Percentiles rank a stretch among this genome's conserved stretches.
Evolutionary conservation across 2,797 vertebrate species (phyloP).

Genomic region (Microchirus variegatus): DNA sequence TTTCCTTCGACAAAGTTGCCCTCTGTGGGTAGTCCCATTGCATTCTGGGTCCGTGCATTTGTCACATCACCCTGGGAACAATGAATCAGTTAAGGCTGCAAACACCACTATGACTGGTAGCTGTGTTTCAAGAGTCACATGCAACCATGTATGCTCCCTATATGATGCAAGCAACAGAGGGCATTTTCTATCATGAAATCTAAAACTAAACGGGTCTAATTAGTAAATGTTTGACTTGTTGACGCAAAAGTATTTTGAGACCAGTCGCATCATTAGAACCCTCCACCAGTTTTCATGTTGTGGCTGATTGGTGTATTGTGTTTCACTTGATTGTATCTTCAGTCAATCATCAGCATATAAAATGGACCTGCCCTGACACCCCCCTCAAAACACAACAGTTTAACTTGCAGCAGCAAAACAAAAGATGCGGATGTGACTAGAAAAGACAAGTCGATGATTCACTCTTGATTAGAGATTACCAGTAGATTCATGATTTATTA

Average conservation of each 20-base stretch:
- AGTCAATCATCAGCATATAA: too few relatives aligned
- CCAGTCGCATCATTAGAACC: too few relatives aligned
- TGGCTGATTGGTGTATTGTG: too few relatives aligned
- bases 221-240: too few relatives aligned
- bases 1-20: not conserved
- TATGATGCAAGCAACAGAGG: conserved; percentile 15
- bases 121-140: not conserved
- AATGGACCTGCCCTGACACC: too few relatives aligned
- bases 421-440: not conserved
- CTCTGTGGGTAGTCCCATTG: conserved; percentile 5
- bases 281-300: not conserved
- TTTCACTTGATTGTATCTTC: too few relatives aligned
- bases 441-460: conserved; percentile 6
- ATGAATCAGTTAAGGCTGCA: not conserved
- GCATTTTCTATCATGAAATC: conserved; percentile 6
- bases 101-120: not conserved
- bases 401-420: too few relatives aligned
- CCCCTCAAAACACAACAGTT: too few relatives aligned
- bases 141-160: not conserved
- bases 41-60: conserved; percentile 1
- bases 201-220: not conserved
- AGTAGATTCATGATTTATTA: conserved; percentile 22
- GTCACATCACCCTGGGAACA: conserved; percentile 8
- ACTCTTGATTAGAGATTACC: conserved; percentile 11
- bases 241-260: too few relatives aligned